Evolutionary conservation across 2,888 invertebrate species (phyloP).

Genomic region (Tetanocera ferruginea): DNA sequence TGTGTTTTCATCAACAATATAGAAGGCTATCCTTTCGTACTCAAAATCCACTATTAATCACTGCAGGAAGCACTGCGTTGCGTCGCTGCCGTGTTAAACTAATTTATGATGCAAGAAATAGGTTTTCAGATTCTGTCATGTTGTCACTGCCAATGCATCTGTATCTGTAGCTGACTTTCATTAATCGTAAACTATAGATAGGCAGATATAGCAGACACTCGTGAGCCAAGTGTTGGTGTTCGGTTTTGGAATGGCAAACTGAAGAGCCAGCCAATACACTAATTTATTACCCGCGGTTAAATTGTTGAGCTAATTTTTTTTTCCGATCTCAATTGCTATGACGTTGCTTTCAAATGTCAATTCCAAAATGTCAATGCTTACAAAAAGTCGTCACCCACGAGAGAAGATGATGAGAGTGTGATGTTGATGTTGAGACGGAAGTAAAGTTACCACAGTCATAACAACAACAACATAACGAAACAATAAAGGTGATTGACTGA

Average conservation of each 20-base stretch:
- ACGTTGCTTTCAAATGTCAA: constrained; percentile 9
- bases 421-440: too few relatives aligned
- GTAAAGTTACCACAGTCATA: too few relatives aligned
- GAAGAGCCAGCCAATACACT: neutral
- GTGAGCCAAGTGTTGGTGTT: neutral
- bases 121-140: neutral
- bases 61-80: neutral
- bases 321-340: neutral
- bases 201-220: neutral
- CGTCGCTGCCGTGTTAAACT: constrained; percentile 13
- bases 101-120: constrained; percentile 21
- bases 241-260: neutral
- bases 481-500: too few relatives aligned
- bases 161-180: neutral
- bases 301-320: neutral
- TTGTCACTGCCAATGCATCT: neutral
- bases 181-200: neutral
- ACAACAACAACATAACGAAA: too few relatives aligned
- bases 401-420: too few relatives aligned
- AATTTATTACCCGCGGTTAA: neutral
- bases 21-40: neutral
- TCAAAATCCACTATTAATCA: constrained; percentile 2
- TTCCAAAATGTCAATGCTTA: neutral
- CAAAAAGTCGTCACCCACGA: too few relatives aligned
- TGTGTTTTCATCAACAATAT: too few relatives aligned